Evolutionary conservation across 2,888 invertebrate genomes (phyloP), one percentile per base, ranked within the genome.

Genomic region (Tiliacea aurago): DNA sequence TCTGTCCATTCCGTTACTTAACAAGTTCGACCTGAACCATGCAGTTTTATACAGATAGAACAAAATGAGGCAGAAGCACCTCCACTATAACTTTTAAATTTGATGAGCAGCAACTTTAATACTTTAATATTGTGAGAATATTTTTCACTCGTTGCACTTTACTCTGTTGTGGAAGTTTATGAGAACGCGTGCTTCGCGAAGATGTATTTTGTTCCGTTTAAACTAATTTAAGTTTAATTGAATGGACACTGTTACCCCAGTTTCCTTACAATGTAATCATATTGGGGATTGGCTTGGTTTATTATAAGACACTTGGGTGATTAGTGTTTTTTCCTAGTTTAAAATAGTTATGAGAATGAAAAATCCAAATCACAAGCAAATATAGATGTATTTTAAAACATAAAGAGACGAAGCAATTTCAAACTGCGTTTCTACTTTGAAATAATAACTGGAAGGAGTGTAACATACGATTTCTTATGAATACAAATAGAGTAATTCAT

Each of bases 81-180:
- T 84, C 74, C 73, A 71, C 87, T 87, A 86, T 88, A 91, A 92
- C 88, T 92, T 92, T 91, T 84, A 89, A 90, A 91, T 91, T 90
- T 93, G 90, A 92, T 91, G 90, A 91, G 91, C 90, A 87, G 84
- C 85, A 82, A 89, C 88, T 89, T 90, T 88, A 85, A 86, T 88
- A 87, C 81, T 91, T 86, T 90, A 80, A 86, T 86, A 89, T 87
- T 84, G 85, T 83, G 83, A 87, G 87, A 87, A 86, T 86, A 87
- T 90, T 87, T 88, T 87, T 84, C 83, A 84, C 83, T 86, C 80
- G 80, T 72, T 87, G 80, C 76, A 79, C 79, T 87, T 83, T 83
- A 85, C 84, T 80, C 49, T 23, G 61, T 71, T 67, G 69, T 76
- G 53, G 58, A 65, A 76, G 70, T 79, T 85, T 86, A 78, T 69